These are phyloP conservation scores for Hypanus sabinus DNA, from an alignment of 2,113 vertebrate genomes.

Conservation along the genomic window DNA sequence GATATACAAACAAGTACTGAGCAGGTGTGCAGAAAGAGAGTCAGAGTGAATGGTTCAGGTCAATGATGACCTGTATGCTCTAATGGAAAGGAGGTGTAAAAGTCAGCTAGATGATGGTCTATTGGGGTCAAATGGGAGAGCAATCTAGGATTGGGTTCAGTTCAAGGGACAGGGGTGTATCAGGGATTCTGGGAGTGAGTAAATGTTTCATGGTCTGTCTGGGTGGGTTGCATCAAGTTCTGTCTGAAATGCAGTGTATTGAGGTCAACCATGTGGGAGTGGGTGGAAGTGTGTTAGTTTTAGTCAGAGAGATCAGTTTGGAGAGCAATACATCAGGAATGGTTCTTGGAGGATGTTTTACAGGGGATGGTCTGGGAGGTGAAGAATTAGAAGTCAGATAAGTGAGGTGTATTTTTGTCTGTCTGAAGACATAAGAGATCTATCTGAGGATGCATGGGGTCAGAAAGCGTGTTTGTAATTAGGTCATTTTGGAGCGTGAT, in stretches of 20 bases:
- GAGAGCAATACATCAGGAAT: background rate
- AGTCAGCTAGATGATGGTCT: background rate
- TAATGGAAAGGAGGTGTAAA: too few species aligned
- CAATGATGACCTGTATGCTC: too few species aligned
- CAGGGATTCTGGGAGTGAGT: too few species aligned
- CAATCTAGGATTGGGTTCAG: background rate
- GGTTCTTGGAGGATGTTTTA: too few species aligned
- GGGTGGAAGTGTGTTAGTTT: background rate
- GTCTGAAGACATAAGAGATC: background rate
- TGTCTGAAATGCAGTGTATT: background rate
- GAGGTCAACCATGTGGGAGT: background rate
- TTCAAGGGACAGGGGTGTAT: background rate
- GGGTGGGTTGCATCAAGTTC: background rate
- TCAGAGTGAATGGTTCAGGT: too few species aligned
- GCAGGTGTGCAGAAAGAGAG: too few species aligned
- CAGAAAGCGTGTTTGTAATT: background rate
- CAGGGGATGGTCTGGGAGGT: too few species aligned
- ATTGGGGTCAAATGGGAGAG: background rate
- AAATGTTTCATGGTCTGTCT: background rate
- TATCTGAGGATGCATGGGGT: background rate
- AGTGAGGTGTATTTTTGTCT: background rate
- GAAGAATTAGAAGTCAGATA: background rate
- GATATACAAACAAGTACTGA: too few species aligned
- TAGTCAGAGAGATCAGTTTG: background rate
- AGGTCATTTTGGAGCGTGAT: background rate